These are phyloP conservation scores for Syritta pipiens DNA, from an alignment of 2,888 invertebrate genomes.

Conservation along the genomic window DNA sequence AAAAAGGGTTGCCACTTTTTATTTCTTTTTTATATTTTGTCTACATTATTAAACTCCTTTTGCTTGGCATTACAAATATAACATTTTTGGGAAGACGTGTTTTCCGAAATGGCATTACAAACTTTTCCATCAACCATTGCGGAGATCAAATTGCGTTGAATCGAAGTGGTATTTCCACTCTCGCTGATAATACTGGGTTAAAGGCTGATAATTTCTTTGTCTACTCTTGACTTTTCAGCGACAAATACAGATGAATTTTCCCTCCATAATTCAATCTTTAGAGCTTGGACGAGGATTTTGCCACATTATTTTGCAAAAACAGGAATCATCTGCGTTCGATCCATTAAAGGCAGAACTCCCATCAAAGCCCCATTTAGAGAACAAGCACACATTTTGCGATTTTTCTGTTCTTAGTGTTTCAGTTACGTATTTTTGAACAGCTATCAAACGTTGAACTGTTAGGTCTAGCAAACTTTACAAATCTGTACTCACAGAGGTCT, in stretches of 20 bases:
- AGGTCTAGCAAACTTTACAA: slow-evolving; percentile 9
- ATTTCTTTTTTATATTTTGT: no score
- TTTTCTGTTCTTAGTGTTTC: background rate
- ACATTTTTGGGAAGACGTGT: background rate
- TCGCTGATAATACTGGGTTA: no score
- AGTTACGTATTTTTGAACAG: slow-evolving; percentile 11
- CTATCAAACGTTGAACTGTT: slow-evolving; percentile 8
- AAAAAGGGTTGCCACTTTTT: no score
- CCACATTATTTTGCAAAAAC: background rate
- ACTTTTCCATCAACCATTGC: slow-evolving; percentile 6
- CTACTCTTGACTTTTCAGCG: no score
- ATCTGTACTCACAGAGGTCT: slow-evolving; percentile 12
- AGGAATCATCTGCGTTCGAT: background rate
- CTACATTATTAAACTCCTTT: background rate
- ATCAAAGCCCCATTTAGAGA: slow-evolving; percentile 25
- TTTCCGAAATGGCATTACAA: background rate
- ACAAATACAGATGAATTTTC: background rate
- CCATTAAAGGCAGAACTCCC: background rate
- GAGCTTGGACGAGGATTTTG: slow-evolving; percentile 17
- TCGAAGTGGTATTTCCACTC: no score
- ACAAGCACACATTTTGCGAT: slow-evolving; percentile 5
- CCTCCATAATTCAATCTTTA: background rate
- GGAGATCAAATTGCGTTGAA: background rate
- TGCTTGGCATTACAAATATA: background rate
- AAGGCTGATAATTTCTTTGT: no score